Base-by-base conservation (phyloP, 2,888 invertebrate species). In the Synergus itoensis region DNA sequence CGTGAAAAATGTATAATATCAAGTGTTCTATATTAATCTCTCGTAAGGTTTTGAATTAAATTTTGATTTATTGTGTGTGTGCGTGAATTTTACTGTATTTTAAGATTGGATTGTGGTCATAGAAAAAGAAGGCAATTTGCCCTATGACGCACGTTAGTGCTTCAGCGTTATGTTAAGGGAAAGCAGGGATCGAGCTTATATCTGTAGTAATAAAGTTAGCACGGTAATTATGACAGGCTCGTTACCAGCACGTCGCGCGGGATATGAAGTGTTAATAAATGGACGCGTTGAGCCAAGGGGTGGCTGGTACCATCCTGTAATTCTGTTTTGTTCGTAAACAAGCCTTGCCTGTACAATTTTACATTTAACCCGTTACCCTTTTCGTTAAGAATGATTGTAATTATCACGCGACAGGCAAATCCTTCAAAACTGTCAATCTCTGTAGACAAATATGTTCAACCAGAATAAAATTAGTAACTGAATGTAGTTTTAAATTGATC, bases 191-290 rank as follows among this genome's bases (percentile, higher is more conserved):
- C 28, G 87, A 86, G 85, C 84, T 86, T 86, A 86, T 87, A 88
- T 88, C 85, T 89, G 85, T 83, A 85, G 88, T 91, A 91, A 92
- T 91, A 91, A 91, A 91, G 91, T 91, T 92, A 90, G 90, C 89
- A 84, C 86, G 91, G 87, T 91, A 92, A 92, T 92, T 92, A 92
- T 92, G 92, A 92, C 92, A 92, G 89, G 90, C 91, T 92, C 91
- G 92, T 92, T 92, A 92, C 90, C 88, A 87, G 88, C 89, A 89
- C 90, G 92, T 92, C 91, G 89, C 89, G 87, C 89, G 88, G 88
- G 89, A 91, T 91, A 91, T 91, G 91, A 91, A 91, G 91, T 90
- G 91, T 89, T 92, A 91, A 91, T 92, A 91, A 91, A 91, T 91
- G 91, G 88, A 90, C 89, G 87, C 85, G 87, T 87, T 86, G 88